Evolutionary conservation across 2,113 vertebrate genomes (phyloP).

Genomic region (Podarcis muralis): DNA sequence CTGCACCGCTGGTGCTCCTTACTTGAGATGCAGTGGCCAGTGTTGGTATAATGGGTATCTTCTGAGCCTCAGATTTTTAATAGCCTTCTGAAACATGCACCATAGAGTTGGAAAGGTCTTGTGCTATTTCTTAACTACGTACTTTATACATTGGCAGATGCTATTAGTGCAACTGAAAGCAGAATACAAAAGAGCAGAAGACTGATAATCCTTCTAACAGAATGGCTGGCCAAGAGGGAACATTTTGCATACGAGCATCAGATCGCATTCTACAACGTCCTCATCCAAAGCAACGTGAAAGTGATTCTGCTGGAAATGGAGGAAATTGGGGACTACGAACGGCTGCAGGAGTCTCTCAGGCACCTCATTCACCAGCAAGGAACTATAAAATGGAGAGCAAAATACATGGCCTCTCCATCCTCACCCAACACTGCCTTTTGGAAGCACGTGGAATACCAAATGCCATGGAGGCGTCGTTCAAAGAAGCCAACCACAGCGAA

Average conservation of each 20-base stretch:
- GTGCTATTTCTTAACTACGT: accelerated
- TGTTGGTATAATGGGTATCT: not conserved
- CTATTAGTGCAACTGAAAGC: constrained; percentile 60
- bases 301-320: constrained; percentile 78
- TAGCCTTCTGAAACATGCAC: too few relatives aligned
- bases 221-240: constrained; percentile 19
- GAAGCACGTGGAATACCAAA: constrained; percentile 78
- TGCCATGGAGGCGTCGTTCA: constrained; percentile 53
- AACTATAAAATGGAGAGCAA: constrained; percentile 74
- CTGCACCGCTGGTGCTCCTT: not conserved
- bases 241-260: constrained; percentile 73
- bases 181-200: constrained; percentile 73
- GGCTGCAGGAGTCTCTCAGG: constrained; percentile 71
- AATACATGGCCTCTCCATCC: constrained; percentile 28
- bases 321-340: not conserved
- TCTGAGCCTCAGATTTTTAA: not conserved
- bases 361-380: constrained; percentile 74
- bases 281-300: constrained; percentile 69
- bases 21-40: not conserved
- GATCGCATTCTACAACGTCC: constrained; percentile 71
- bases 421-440: constrained; percentile 72
- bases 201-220: constrained; percentile 72
- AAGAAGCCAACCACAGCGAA: not conserved
- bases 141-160: constrained; percentile 54
- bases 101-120: not conserved